Conservation (phyloP, 2,797 vertebrate genomes). For the Danio kyathit region DNA sequence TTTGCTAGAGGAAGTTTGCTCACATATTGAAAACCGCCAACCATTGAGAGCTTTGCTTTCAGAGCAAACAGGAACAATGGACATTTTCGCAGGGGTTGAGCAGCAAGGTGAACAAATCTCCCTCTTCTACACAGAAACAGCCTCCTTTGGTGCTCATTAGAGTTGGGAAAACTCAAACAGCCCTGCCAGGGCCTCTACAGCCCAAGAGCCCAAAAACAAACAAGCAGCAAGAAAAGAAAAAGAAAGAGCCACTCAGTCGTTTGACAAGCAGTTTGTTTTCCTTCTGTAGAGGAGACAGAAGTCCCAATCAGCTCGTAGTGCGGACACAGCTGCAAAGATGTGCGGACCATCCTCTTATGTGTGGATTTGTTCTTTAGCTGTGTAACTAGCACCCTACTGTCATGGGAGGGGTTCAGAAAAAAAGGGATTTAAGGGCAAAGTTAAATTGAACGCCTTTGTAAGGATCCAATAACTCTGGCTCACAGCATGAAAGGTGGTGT, state of each 20-base stretch:
- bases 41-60: conserved; percentile 55
- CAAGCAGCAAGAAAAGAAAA: conserved; percentile 55
- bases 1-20: conserved; percentile 60
- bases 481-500: conserved; percentile 51
- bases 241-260: conserved; percentile 50
- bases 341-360: conserved; percentile 40
- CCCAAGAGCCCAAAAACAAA: conserved; percentile 64
- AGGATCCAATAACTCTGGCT: conserved; percentile 59
- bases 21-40: conserved; percentile 54
- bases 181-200: conserved; percentile 55
- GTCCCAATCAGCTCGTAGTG: conserved; percentile 34
- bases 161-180: conserved; percentile 59
- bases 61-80: conserved; percentile 57
- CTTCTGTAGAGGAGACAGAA: conserved; percentile 40
- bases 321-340: conserved; percentile 55
- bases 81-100: conserved; percentile 54
- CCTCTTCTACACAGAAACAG: conserved; percentile 26
- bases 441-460: conserved; percentile 57
- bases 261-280: conserved; percentile 57
- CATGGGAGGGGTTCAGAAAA: conserved; percentile 56
- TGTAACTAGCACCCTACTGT: conserved; percentile 54
- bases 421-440: conserved; percentile 55
- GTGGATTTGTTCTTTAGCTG: conserved; percentile 55
- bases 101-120: conserved; percentile 61
- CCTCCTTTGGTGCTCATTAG: conserved; percentile 58